phyloP scores from a whole-genome alignment of 2,888 invertebrate genomes.

The Xylota sylvarum region DNA sequence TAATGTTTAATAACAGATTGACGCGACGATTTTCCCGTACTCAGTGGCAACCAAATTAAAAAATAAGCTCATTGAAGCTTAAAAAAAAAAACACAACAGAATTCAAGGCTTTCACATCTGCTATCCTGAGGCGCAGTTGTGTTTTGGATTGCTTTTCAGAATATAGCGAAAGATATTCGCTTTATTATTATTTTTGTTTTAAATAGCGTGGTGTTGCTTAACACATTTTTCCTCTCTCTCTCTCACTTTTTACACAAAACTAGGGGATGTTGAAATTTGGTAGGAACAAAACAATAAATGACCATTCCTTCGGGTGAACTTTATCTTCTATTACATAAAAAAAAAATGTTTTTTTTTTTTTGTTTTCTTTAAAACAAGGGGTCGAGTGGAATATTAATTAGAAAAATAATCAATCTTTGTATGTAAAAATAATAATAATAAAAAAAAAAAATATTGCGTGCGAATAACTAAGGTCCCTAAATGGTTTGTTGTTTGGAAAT shows the following conservation, averaged over 20 bases:
- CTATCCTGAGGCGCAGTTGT: conserved; percentile 6
- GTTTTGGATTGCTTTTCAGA: conserved; percentile 35
- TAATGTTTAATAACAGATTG: conserved; percentile 47
- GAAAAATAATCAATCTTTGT: conserved; percentile 56
- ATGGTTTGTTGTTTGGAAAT: conserved; percentile 74
- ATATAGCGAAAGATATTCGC: conserved; percentile 19
- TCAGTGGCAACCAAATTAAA: neutral
- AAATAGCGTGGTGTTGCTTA: neutral
- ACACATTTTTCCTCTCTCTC: conserved; percentile 10
- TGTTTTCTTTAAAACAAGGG: conserved; percentile 2
- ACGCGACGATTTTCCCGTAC: conserved; percentile 16
- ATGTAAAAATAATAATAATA: conserved; percentile 58
- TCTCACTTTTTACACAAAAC: conserved; percentile 19
- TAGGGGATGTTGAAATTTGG: conserved; percentile 17
- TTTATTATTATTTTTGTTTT: neutral
- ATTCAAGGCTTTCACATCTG: conserved; percentile 21
- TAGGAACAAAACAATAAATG: conserved; percentile 41
- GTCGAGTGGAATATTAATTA: conserved; percentile 33
- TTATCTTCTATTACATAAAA: conserved; percentile 43
- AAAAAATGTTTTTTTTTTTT: conserved; percentile 7
- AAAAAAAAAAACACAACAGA: conserved; percentile 33
- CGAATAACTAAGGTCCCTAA: conserved; percentile 78
- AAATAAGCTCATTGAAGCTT: conserved; percentile 28
- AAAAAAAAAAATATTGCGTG: conserved; percentile 79
- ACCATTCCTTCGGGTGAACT: conserved; percentile 34